These are phyloP conservation scores for Lymantria monacha DNA, from an alignment of 2,888 invertebrate species.

Conservation along the genomic window DNA sequence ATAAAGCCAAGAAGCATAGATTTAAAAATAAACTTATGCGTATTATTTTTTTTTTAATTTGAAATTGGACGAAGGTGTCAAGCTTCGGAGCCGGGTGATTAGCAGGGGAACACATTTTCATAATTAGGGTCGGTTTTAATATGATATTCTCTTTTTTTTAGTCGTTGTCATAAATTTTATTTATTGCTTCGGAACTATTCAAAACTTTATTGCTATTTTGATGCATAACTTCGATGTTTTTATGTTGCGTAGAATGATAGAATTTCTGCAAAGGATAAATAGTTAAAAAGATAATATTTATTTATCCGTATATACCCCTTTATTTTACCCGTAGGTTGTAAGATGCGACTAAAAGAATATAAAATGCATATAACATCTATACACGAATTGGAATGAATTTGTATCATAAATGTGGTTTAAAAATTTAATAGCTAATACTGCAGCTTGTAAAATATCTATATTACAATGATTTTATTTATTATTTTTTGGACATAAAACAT, in stretches of 20 bases:
- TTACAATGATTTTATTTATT: no score
- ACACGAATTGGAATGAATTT: no score
- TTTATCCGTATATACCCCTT: no score
- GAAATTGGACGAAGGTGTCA: slow-evolving; percentile 59
- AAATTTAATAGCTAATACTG: no score
- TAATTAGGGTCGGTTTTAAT: slow-evolving; percentile 45
- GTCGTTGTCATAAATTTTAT: slow-evolving; percentile 50
- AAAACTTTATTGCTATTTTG: slow-evolving; percentile 8
- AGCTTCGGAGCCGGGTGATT: slow-evolving; percentile 62
- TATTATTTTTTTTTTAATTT: slow-evolving; percentile 7
- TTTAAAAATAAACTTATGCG: neutral
- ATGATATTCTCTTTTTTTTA: slow-evolving; percentile 38
- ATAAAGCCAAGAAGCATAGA: no score
- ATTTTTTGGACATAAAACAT: no score
- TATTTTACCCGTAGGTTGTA: no score
- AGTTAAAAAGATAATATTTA: no score
- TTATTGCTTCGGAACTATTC: slow-evolving; percentile 44
- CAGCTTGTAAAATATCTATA: no score
- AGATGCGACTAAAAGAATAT: no score
- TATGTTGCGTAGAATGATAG: slow-evolving; percentile 22
- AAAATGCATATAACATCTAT: no score
- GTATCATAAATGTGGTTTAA: no score
- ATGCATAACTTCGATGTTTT: slow-evolving; percentile 10
- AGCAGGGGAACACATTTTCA: slow-evolving; percentile 58
- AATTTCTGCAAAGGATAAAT: slow-evolving; percentile 4